Conservation (phyloP, 2,888 invertebrate genomes). For the Sabatieria punctata region DNA sequence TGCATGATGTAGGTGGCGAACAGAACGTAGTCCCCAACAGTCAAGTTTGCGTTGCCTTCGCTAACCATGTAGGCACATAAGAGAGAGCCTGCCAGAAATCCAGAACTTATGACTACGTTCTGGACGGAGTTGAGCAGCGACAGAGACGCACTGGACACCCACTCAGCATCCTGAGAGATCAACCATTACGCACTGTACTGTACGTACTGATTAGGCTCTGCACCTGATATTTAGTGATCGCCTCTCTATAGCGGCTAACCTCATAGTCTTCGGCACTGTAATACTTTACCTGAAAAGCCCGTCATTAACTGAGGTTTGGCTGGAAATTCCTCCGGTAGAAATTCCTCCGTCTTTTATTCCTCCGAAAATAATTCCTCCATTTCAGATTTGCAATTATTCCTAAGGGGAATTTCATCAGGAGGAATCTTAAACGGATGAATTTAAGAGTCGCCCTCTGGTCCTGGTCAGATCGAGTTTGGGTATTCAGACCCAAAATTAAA, state of each 20-base stretch:
- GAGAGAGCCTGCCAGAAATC: slow-evolving; percentile 57
- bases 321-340: too few relatives aligned
- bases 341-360: too few relatives aligned
- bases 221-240: slow-evolving; percentile 52
- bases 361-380: too few relatives aligned
- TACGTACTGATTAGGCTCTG: neutral
- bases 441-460: too few relatives aligned
- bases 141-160: slow-evolving; percentile 62
- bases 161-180: slow-evolving; percentile 57
- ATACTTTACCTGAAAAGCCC: slow-evolving; percentile 50
- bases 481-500: too few relatives aligned
- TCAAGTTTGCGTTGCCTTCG: slow-evolving; percentile 37
- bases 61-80: slow-evolving; percentile 74
- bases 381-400: too few relatives aligned
- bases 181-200: neutral
- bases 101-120: slow-evolving; percentile 68
- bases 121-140: slow-evolving; percentile 78
- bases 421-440: too few relatives aligned
- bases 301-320: too few relatives aligned
- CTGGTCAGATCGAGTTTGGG: too few relatives aligned
- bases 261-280: slow-evolving; percentile 87
- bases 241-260: slow-evolving; percentile 59
- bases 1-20: slow-evolving; percentile 83
- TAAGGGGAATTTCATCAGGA: too few relatives aligned
- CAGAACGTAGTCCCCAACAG: slow-evolving; percentile 85